Base-by-base conservation (phyloP, 2,888 invertebrate species). In the Trisateles emortualis region DNA sequence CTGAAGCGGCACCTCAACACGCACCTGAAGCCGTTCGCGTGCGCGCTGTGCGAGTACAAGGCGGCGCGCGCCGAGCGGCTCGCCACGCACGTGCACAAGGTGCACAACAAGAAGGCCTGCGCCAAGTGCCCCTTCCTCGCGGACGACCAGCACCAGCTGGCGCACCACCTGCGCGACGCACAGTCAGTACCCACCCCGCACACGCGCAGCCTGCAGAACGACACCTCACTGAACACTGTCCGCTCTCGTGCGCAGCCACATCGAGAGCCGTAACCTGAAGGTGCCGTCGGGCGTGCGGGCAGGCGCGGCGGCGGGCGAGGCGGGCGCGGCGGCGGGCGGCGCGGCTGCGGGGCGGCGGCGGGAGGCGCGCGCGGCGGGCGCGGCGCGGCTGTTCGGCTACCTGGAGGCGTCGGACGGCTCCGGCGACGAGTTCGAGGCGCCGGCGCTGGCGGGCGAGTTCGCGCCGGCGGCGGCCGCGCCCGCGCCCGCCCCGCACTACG, bases 1-100 rank as follows among this genome's bases (percentile, higher is more conserved):
- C 93, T 98, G 56, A 98, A 98, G 86, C 94, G 98, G 40, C 98
- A 98, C 85, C 94, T 98, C 76, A 98, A 98, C 92, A 98, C 98
- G 29, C 98, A 98, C 87, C 94, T 98, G 81, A 98, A 98, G 89
- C 98, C 98, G 38, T 98, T 97, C 86, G 96, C 97, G 50, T 98
- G 98, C 86, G 95, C 96, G 72, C 94, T 98, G 48, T 98, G 98
- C 90, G 98, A 98, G 86, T 98, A 98, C 92, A 98, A 98, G 93
- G 98, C 98, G 53, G 98, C 98, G 51, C 94, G 98, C 71, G 97
- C 97, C 41, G 98, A 98, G 89, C 94, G 98, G 50, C 93, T 98
- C 57, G 96, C 97, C 60, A 98, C 98, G 5, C 98, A 98, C 88
- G 97, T 98, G 46, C 94, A 97, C 67, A 98, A 98, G 88, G 98